These are phyloP conservation scores for Tetragnatha montana DNA, from an alignment of 2,888 invertebrate species.

Conservation along the genomic window DNA sequence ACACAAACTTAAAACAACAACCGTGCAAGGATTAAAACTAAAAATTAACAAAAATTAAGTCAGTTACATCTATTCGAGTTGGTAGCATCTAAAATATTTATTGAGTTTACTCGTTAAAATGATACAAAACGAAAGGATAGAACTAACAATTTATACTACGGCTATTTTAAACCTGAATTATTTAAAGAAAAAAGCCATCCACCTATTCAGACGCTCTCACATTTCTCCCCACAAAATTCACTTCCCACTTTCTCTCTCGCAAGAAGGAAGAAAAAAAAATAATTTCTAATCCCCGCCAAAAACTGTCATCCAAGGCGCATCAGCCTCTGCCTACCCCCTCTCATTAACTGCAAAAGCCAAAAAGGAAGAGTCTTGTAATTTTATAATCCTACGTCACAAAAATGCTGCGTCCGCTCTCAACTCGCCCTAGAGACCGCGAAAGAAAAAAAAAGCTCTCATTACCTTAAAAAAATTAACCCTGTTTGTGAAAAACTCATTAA, in stretches of 20 bases:
- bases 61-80: no score
- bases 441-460: conserved; percentile 12
- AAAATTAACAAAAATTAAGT: no score
- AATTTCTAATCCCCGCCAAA: neutral
- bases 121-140: no score
- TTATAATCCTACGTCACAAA: conserved; percentile 3
- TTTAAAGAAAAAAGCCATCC: no score
- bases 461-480: conserved; percentile 29
- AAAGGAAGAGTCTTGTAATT: neutral
- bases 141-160: no score
- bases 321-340: neutral
- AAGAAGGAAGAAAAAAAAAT: neutral
- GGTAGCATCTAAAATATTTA: no score
- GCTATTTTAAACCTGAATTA: no score
- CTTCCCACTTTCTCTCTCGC: neutral
- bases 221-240: no score
- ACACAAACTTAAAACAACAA: no score
- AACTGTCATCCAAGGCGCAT: neutral
- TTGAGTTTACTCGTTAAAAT: no score
- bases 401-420: neutral
- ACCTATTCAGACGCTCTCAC: no score
- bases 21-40: no score
- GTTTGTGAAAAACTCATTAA: conserved; percentile 37
- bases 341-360: neutral
- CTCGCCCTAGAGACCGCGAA: neutral